A percentile compares a stretch with the other conserved stretches of the same genome.
These are phyloP conservation scores for Hemibagrus guttatus DNA, from an alignment of 2,797 vertebrate species.

Conservation along the genomic window DNA sequence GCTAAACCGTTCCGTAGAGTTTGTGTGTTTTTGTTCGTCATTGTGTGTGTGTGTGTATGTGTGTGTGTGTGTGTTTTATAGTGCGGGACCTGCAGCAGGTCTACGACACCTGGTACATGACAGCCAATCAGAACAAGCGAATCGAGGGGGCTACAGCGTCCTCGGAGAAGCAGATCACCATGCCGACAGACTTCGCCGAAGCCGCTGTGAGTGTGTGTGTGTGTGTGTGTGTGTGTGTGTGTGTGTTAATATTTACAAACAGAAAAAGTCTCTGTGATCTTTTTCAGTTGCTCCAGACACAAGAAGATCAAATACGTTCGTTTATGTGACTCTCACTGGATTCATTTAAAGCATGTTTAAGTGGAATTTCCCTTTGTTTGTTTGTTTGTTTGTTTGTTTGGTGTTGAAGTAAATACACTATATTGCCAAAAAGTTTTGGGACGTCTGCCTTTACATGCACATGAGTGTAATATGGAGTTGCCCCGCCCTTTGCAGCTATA, in stretches of 20 bases:
- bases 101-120: slow-evolving; percentile 86
- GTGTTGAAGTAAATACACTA: neutral
- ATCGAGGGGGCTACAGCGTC: slow-evolving; percentile 70
- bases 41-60: slow-evolving; percentile 6
- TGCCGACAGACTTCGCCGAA: slow-evolving; percentile 94
- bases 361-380: too few relatives aligned
- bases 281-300: neutral
- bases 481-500: too few relatives aligned
- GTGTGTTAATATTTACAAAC: too few relatives aligned
- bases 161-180: slow-evolving; percentile 87
- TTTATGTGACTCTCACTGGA: neutral
- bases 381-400: neutral
- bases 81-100: slow-evolving; percentile 91
- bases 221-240: too few relatives aligned
- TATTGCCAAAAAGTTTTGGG: too few relatives aligned
- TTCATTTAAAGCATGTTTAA: neutral
- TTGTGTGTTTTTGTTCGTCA: neutral
- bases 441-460: too few relatives aligned
- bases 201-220: slow-evolving; percentile 74
- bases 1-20: neutral
- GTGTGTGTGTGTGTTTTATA: slow-evolving; percentile 58
- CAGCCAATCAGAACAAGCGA: slow-evolving; percentile 75
- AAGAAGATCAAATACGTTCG: neutral
- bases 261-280: neutral
- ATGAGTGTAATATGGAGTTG: too few relatives aligned